These are phyloP conservation scores for Coluber constrictor DNA, from an alignment of 2,797 vertebrate species.

Conservation along the genomic window DNA sequence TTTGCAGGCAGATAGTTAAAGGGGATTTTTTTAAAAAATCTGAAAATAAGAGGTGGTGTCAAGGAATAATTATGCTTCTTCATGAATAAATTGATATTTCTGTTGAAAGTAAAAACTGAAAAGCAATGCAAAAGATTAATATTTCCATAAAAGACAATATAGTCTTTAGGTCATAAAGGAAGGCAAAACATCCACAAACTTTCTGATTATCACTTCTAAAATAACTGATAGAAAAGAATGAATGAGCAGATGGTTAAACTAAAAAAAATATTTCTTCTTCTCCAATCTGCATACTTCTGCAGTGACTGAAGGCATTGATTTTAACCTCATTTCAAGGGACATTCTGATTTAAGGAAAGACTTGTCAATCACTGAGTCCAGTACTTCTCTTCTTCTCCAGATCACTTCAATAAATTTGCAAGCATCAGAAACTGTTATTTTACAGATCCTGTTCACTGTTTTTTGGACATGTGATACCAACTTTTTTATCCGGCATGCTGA, in stretches of 20 bases:
- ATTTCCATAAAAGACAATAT: not conserved
- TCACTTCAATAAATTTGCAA: not conserved
- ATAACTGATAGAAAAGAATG: not conserved
- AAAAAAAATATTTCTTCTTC: not conserved
- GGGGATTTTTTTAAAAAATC: not conserved
- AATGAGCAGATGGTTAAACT: not conserved
- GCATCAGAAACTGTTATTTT: not conserved
- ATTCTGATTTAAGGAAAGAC: not conserved
- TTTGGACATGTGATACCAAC: not conserved
- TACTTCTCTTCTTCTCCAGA: not conserved
- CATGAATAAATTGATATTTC: not conserved
- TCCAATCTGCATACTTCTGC: not conserved
- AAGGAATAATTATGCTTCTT: not conserved
- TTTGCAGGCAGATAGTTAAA: not conserved
- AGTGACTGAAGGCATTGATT: not conserved
- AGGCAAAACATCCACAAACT: not conserved
- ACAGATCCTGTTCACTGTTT: not conserved
- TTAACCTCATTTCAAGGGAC: not conserved
- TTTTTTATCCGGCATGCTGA: not conserved
- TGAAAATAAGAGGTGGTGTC: not conserved
- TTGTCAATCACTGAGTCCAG: not conserved
- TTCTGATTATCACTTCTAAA: not conserved
- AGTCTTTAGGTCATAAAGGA: not conserved
- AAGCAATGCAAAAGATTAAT: not conserved
- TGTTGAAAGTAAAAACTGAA: not conserved